A percentile compares a stretch with the other conserved stretches of the same genome.
Evolutionary conservation across 2,888 invertebrate genomes (phyloP).

Genomic region (Saturnia pavonia): DNA sequence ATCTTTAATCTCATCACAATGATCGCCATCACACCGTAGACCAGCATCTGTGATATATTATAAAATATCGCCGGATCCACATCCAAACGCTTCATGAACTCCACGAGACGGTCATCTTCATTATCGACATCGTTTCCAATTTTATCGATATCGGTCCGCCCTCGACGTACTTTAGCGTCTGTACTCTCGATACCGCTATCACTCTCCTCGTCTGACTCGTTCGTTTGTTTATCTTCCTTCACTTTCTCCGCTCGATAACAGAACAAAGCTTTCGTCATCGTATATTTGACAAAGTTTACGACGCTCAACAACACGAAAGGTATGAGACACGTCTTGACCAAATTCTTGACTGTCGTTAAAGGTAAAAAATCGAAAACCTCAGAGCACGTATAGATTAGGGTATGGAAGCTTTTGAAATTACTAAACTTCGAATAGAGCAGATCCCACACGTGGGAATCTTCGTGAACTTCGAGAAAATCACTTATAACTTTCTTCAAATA

Average conservation of each 20-base stretch:
- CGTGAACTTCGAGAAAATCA: conserved; percentile 60
- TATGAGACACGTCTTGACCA: conserved; percentile 80
- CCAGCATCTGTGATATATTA: conserved; percentile 86
- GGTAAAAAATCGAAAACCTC: conserved; percentile 89
- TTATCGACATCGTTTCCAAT: conserved; percentile 16
- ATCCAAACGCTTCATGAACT: conserved; percentile 55
- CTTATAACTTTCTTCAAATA: conserved; percentile 68
- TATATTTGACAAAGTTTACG: conserved; percentile 58
- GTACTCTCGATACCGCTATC: conserved; percentile 81
- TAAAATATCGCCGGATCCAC: conserved; percentile 84
- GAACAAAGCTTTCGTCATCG: conserved; percentile 45
- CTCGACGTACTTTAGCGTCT: conserved; percentile 54
- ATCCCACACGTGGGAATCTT: conserved; percentile 87
- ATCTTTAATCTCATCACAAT: conserved; percentile 90
- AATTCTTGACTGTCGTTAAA: conserved; percentile 70
- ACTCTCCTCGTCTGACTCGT: conserved; percentile 63
- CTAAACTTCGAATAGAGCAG: conserved; percentile 87
- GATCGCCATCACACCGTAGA: conserved; percentile 87
- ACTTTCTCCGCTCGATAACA: conserved; percentile 34
- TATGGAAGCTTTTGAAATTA: conserved; percentile 87
- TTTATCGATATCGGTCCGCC: conserved; percentile 22
- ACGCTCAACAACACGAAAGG: conserved; percentile 79
- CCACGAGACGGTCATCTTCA: conserved; percentile 31
- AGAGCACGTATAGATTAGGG: conserved; percentile 89
- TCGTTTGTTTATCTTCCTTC: conserved; percentile 33